A percentile compares a stretch with the other conserved stretches of the same genome.
phyloP scores from a whole-genome alignment of 2,113 vertebrate species.

The Sula dactylatra region DNA sequence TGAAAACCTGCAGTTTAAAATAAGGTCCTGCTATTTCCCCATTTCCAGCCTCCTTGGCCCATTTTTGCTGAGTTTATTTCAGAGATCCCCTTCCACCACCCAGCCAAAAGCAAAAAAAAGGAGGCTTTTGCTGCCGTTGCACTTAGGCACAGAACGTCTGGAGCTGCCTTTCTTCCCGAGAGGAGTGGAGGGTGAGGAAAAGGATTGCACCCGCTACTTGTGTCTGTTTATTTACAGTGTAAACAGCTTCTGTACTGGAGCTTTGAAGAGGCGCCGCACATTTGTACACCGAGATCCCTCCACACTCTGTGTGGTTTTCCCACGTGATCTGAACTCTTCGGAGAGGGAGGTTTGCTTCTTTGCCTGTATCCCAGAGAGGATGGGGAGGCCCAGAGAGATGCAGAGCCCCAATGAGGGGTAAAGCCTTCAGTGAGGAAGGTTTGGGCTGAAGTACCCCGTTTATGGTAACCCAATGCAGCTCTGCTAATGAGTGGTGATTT shows the following conservation, averaged over 20 bases:
- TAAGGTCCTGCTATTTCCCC: not conserved
- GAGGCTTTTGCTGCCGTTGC: not conserved
- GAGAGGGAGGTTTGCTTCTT: not conserved
- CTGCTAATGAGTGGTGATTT: not conserved
- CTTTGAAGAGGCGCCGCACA: conserved; percentile 60
- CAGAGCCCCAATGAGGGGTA: not conserved
- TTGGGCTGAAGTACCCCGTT: conserved; percentile 27
- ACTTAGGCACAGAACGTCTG: accelerated
- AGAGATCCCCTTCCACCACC: not conserved
- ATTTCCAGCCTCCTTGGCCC: not conserved
- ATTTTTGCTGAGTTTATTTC: not conserved
- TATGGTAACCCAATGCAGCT: not conserved
- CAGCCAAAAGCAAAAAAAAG: not conserved
- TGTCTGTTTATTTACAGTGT: conserved; percentile 68
- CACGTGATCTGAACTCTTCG: not conserved
- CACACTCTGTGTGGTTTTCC: conserved; percentile 54
- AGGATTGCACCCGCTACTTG: conserved; percentile 20
- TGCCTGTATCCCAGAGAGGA: not conserved
- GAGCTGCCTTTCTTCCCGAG: not conserved
- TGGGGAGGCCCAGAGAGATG: not conserved
- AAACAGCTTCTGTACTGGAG: conserved; percentile 62
- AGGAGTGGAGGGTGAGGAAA: not conserved
- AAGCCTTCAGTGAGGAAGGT: not conserved
- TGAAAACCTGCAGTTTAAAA: not conserved
- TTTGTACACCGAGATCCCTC: conserved; percentile 50